Base-by-base conservation (phyloP, 2,797 vertebrate species). In the Emys orbicularis region DNA sequence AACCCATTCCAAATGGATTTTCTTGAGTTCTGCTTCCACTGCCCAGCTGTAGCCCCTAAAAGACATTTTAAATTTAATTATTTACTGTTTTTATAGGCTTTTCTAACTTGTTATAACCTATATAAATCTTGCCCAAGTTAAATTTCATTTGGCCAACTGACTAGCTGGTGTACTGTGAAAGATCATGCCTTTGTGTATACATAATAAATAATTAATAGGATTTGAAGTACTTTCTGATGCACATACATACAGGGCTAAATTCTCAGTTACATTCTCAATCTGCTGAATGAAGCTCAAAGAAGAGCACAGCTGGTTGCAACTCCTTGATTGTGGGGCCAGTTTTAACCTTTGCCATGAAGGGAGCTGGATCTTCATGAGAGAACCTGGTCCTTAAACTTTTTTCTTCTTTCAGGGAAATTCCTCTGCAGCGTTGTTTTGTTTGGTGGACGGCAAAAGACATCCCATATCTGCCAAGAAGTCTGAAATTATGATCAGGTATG, bases 71-170 rank as follows among this genome's bases (percentile, higher is more conserved):
- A 93, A 89, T 72, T 0, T 61, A 91, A 72, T 86, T 89, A 86
- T 95, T 96, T 96, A 81, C 82, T 96, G 86, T 95, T 77, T 72
- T 93, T 91, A 95, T 81, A 92, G 84, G 49, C 44, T 89, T 44
- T 77, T 77, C 74, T 77, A 77, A 49, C 27, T 89, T 94, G 56
- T 53, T 93, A 91, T 90, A 92, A 31, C 59, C 91, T 81, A 41
- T 92, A 47, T 81, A 93, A 94, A 88, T n/a, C 53, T 49, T 37
- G 74, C 34, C 88, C 90, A 56, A 79, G 79, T 86, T 93, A 94
- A 80, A 93, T 88, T 89, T 93, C 68, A 61, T 95, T 95, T 91
- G 79, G 79, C 34, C 79, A 76, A 37, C 65, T 91, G 84, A 65
- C 15, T 90, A 88, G 86, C 57, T 94, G 47, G 31, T 91, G 44